Percentiles rank a stretch among this genome's conserved stretches.
These are phyloP conservation scores for Carapus acus DNA, from an alignment of 2,797 vertebrate genomes.

Conservation along the genomic window DNA sequence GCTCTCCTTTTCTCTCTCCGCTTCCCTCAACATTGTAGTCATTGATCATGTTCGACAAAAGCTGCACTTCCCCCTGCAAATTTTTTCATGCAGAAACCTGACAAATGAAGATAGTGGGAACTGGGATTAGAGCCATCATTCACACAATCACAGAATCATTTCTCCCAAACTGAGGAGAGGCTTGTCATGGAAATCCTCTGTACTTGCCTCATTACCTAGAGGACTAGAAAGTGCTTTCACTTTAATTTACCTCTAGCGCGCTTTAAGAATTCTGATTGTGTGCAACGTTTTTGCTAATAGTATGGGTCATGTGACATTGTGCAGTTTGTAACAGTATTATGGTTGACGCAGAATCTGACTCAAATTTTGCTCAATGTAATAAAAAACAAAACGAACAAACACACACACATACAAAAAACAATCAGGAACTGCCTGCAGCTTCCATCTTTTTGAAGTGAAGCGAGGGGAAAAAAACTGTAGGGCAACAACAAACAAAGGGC, in stretches of 20 bases:
- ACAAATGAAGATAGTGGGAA: slow-evolving; percentile 16
- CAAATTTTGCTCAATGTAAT: too few relatives aligned
- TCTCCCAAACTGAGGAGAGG: slow-evolving; percentile 5
- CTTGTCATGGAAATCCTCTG: slow-evolving; percentile 39
- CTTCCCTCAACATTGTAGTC: slow-evolving; percentile 47
- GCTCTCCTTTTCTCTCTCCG: slow-evolving; percentile 35
- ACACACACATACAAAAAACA: too few relatives aligned
- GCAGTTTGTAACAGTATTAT: too few relatives aligned
- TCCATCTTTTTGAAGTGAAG: slow-evolving; percentile 65
- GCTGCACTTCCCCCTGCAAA: slow-evolving; percentile 31
- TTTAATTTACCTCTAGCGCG: too few relatives aligned
- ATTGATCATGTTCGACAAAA: slow-evolving; percentile 49
- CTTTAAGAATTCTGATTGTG: too few relatives aligned
- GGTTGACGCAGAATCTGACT: too few relatives aligned
- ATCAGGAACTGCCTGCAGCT: slow-evolving; percentile 42
- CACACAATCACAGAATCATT: slow-evolving; percentile 16
- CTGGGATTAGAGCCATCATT: slow-evolving; percentile 33
- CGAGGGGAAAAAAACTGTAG: slow-evolving; percentile 58
- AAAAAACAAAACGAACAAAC: too few relatives aligned
- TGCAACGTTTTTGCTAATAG: too few relatives aligned
- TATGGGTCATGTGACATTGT: too few relatives aligned
- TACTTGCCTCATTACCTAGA: too few relatives aligned
- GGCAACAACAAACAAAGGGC: slow-evolving; percentile 68
- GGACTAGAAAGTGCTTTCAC: too few relatives aligned
- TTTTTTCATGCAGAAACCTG: slow-evolving; percentile 38